phyloP scores from a whole-genome alignment of 1,140 invertebrate genomes.

The Atopsyche davidsoni region DNA sequence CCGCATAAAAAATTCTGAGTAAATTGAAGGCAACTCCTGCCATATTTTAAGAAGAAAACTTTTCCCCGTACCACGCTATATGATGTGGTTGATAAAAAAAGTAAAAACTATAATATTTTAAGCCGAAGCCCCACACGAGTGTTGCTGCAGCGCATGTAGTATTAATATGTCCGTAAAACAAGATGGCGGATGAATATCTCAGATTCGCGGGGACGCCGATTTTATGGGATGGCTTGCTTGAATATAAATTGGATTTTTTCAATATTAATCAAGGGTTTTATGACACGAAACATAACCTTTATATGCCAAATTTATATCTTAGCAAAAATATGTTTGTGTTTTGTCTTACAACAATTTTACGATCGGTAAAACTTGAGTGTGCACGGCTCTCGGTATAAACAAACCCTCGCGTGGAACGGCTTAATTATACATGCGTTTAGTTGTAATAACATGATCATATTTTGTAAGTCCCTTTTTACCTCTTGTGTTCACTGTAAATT shows the following conservation, averaged over 20 bases:
- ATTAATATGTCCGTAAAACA: conserved; percentile 24
- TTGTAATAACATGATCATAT: not conserved
- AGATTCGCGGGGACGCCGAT: conserved; percentile 13
- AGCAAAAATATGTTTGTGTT: too few relatives aligned
- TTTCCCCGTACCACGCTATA: too few relatives aligned
- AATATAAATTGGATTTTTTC: conserved; percentile 27
- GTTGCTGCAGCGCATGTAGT: conserved; percentile 17
- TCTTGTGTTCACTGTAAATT: too few relatives aligned
- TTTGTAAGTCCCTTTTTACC: not conserved
- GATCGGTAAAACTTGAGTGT: not conserved
- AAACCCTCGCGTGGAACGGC: not conserved
- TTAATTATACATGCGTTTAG: not conserved
- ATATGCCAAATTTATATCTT: too few relatives aligned
- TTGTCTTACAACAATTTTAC: not conserved
- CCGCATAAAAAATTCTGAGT: too few relatives aligned
- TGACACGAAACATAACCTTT: not conserved
- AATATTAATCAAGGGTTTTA: conserved; percentile 25
- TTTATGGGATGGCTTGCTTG: conserved; percentile 20
- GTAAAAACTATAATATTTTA: too few relatives aligned
- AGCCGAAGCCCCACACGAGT: too few relatives aligned
- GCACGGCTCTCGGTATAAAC: not conserved
- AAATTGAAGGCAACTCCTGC: too few relatives aligned
- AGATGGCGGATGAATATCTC: conserved; percentile 22
- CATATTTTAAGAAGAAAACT: too few relatives aligned
- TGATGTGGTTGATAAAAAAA: too few relatives aligned